Percentiles rank a stretch among this genome's conserved stretches.
These are phyloP conservation scores for Aphelinus atriplicis DNA, from an alignment of 1,140 invertebrate genomes.

Conservation along the genomic window DNA sequence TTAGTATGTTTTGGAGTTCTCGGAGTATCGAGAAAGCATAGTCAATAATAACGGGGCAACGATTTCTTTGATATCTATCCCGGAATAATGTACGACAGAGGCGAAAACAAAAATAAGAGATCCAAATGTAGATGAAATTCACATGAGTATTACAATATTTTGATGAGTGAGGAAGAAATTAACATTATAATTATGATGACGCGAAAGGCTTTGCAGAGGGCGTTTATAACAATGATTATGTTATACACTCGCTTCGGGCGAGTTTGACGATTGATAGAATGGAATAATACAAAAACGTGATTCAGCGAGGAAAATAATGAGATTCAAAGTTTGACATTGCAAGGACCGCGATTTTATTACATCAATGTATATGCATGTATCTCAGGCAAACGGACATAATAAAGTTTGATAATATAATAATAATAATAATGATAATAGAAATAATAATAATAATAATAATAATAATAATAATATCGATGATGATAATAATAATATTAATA, in stretches of 20 bases:
- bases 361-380: slow-evolving; percentile 5
- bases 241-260: slow-evolving; percentile 14
- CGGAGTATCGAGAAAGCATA: slow-evolving; percentile 58
- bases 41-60: slow-evolving; percentile 39
- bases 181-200: neutral
- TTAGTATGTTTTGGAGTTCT: slow-evolving; percentile 63
- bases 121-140: neutral
- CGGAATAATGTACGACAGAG: slow-evolving; percentile 28
- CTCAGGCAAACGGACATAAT: slow-evolving; percentile 10
- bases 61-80: slow-evolving; percentile 33
- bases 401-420: neutral
- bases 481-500: slow-evolving; percentile 4
- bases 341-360: slow-evolving; percentile 22
- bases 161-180: slow-evolving; percentile 17
- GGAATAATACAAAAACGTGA: neutral
- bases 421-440: neutral
- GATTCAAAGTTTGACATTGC: slow-evolving; percentile 20
- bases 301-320: slow-evolving; percentile 38
- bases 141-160: slow-evolving; percentile 16
- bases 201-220: slow-evolving; percentile 35
- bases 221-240: slow-evolving; percentile 27
- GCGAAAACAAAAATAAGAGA: slow-evolving; percentile 2
- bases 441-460: slow-evolving; percentile 5
- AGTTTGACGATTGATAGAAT: neutral
- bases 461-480: neutral